These are phyloP conservation scores for Lampris incognitus DNA, from an alignment of 2,113 vertebrate species.

Conservation along the genomic window DNA sequence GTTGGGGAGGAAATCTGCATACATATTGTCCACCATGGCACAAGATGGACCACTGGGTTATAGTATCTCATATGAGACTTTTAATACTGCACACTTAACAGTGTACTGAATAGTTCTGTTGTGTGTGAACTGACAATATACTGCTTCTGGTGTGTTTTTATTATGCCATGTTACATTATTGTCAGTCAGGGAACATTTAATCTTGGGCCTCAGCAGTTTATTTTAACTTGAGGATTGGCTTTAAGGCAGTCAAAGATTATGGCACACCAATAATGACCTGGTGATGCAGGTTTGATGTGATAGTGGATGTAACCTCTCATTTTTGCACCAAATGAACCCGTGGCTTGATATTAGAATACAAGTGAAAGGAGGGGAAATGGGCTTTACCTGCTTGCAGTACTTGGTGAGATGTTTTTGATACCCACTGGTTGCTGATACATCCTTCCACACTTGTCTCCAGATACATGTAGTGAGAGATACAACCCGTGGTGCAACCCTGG, in stretches of 20 bases:
- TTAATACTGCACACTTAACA: too few species aligned
- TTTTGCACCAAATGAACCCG: background rate
- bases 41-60: background rate
- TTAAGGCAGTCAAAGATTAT: slow-evolving; percentile 8
- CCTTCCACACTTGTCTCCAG: slow-evolving; percentile 69
- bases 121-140: background rate
- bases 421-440: background rate
- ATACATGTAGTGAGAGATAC: slow-evolving; percentile 94
- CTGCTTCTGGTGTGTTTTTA: background rate
- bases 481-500: slow-evolving; percentile 93
- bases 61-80: background rate
- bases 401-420: background rate
- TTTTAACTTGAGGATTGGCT: slow-evolving; percentile 7
- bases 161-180: background rate
- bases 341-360: slow-evolving; percentile 5
- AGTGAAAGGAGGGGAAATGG: background rate
- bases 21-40: slow-evolving; percentile 7
- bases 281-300: background rate
- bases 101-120: too few species aligned
- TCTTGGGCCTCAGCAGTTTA: too few species aligned
- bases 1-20: background rate
- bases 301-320: background rate
- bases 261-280: slow-evolving; percentile 19
- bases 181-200: background rate
- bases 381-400: background rate